Evolutionary conservation across 2,888 invertebrate species (phyloP).

Genomic region (Callinectes sapidus): DNA sequence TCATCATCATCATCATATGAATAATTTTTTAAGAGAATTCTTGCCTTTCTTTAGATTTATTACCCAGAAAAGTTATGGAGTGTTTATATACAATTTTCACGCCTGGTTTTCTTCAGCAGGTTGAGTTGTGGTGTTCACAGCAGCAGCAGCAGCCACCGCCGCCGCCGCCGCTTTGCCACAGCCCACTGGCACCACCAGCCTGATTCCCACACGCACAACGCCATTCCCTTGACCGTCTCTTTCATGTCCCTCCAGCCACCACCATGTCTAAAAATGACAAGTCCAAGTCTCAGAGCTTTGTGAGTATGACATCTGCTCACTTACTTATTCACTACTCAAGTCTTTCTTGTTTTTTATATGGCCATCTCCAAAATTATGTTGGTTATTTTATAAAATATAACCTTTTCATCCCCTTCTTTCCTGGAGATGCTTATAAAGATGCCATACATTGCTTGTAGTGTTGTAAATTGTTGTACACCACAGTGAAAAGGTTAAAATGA

Average conservation of each 20-base stretch:
- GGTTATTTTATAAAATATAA: too few relatives aligned
- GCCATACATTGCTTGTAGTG: too few relatives aligned
- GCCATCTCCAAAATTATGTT: too few relatives aligned
- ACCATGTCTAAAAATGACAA: conserved; percentile 32
- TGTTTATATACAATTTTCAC: not conserved
- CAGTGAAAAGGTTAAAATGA: too few relatives aligned
- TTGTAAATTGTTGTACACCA: too few relatives aligned
- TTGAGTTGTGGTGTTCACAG: not conserved
- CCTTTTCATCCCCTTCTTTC: too few relatives aligned
- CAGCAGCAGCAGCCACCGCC: not conserved
- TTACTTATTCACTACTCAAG: too few relatives aligned
- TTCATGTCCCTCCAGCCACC: conserved; percentile 33
- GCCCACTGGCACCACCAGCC: conserved; percentile 17
- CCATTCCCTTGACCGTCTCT: not conserved
- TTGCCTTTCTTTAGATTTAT: too few relatives aligned
- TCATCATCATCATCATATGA: not conserved
- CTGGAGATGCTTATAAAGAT: too few relatives aligned
- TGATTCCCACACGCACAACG: not conserved
- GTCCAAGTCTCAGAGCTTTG: conserved; percentile 26
- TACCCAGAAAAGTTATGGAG: too few relatives aligned
- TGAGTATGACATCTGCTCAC: not conserved
- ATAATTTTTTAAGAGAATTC: too few relatives aligned
- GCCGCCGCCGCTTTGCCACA: not conserved
- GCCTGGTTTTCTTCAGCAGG: not conserved
- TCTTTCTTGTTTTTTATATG: too few relatives aligned